Base-by-base conservation (phyloP, 2,113 vertebrate genomes). In the Eulemur rufifrons region DNA sequence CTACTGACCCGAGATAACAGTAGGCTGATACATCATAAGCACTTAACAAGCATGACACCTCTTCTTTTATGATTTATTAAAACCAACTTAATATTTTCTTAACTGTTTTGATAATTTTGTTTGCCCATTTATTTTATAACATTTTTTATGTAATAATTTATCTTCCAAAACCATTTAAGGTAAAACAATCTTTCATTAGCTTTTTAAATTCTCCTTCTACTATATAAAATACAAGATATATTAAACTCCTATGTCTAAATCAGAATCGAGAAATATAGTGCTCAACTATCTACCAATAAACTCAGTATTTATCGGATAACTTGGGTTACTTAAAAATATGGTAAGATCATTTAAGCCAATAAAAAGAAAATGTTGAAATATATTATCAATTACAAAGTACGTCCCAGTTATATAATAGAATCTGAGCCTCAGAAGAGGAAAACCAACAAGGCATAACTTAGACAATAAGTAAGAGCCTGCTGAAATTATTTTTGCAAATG, bases 291-390 rank as follows among this genome's bases (percentile, higher is more conserved):
- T 45, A 74, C 37, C 18, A 84, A 74, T n/a, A 91, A 94, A 73
- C 64, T 73, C 95, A 95, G 85, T 80, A 82, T 54, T 78, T 95
- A 92, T 64, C 59, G 83, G 80, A 59, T 66, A 61, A 85, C 37
- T 50, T 69, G 81, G 11, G 2, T 56, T 92, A 82, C 81, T 93
- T 73, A 25, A 50, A 89, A 93, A 81, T 68, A 17, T 64, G 85
- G 39, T 64, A 95, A 87, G 11, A 50, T 73, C 29, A 86, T 34
- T 81, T 84, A 89, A 92, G 59, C 25, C 52, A 94, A 89, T 42
- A 78, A 59, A 95, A 93, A 86, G 18, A 73, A 85, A 96, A 95
- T 37, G 34, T 13, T 84, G 37, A 76, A 86, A 77, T 59, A 21
- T 5, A 89, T 93, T 83, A 76, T 59, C 87, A 89, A 81, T 90